Percentiles rank a stretch among this genome's conserved stretches.
Conservation (phyloP, 2,797 vertebrate species). For the Peromyscus melanophrys region DNA sequence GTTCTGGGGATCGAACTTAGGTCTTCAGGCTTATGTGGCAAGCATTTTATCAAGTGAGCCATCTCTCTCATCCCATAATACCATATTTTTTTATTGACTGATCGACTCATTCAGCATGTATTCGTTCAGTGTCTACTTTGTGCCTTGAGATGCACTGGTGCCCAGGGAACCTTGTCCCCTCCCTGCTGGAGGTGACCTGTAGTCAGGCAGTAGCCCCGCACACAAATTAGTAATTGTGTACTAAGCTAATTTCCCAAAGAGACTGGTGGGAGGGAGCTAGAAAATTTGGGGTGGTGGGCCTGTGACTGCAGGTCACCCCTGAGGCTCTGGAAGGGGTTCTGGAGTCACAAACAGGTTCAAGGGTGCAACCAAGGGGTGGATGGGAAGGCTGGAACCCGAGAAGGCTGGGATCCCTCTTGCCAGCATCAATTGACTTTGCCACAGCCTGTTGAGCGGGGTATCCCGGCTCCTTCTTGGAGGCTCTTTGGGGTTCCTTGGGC, state of each 20-base stretch:
- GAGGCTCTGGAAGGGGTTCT: slow-evolving; percentile 84
- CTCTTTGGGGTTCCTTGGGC: background rate
- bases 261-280: background rate
- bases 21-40: background rate
- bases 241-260: background rate
- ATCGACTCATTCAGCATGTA: background rate
- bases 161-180: background rate
- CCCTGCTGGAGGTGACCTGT: background rate
- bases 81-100: background rate
- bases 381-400: background rate
- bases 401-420: background rate
- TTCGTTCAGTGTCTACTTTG: background rate
- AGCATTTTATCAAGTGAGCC: background rate
- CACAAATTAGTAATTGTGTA: background rate
- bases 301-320: background rate
- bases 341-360: slow-evolving; percentile 74
- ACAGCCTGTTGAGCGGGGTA: background rate
- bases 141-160: background rate
- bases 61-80: background rate
- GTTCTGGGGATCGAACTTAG: background rate
- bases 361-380: too few relatives aligned
- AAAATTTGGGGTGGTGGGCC: background rate
- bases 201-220: background rate
- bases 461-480: background rate
- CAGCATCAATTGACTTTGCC: background rate